These are phyloP conservation scores for Myrmecobius fasciatus DNA, from an alignment of 2,113 vertebrate genomes.

Conservation along the genomic window DNA sequence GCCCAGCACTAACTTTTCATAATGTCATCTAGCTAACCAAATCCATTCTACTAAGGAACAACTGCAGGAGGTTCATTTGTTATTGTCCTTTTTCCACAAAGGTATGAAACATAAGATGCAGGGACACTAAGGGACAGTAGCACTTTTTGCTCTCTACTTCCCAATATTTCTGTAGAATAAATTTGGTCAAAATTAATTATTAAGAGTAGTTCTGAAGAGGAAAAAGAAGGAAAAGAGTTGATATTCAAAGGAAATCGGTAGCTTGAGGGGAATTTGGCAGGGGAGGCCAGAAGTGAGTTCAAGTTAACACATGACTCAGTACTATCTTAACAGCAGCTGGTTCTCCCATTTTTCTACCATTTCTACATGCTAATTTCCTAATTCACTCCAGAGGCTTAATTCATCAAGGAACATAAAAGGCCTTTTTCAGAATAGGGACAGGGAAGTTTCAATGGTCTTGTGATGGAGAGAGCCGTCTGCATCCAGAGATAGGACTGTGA, in stretches of 20 bases:
- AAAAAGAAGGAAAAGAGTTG: not conserved
- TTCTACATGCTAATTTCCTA: not conserved
- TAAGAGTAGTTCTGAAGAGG: not conserved
- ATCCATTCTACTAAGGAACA: not conserved
- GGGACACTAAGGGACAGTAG: not conserved
- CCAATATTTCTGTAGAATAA: not conserved
- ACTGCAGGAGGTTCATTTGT: not conserved
- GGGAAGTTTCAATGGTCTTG: too few species aligned
- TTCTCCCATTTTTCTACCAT: not conserved
- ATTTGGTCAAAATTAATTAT: not conserved
- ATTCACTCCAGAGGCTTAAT: not conserved
- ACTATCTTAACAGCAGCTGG: not conserved
- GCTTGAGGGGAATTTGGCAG: not conserved
- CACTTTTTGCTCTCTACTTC: not conserved
- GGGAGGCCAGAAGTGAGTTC: not conserved
- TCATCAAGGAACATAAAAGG: not conserved
- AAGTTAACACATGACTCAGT: not conserved
- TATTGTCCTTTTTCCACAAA: not conserved
- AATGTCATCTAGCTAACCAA: not conserved
- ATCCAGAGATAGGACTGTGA: too few species aligned
- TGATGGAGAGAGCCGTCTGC: too few species aligned
- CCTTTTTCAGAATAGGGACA: not conserved
- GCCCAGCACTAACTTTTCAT: not conserved
- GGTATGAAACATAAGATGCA: not conserved
- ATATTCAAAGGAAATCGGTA: not conserved